Evolutionary conservation across 1,140 invertebrate genomes (phyloP), one percentile per base, ranked within the genome.

Genomic region (Zaprionus inermis): DNA sequence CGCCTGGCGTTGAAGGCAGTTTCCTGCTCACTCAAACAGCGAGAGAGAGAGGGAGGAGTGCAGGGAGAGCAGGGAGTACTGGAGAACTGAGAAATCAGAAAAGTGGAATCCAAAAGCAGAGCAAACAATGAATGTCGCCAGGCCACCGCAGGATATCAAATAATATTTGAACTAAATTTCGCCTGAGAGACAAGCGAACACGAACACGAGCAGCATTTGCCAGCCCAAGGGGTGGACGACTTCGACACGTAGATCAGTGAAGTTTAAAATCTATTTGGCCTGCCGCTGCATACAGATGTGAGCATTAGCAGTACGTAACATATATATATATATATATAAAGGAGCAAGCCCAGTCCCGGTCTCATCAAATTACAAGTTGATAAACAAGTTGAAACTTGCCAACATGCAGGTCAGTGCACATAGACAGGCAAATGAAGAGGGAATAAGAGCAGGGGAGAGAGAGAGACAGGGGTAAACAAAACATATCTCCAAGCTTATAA

Each of bases 151-250:
- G 81, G 73, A 85, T 85, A 85, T 80, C 81, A 78, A 84, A 85
- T 85, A 84, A 84, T 84, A 84, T 84, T 84, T 85, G 81, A 85
- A 70, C 78, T 76, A 51, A 66, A 69, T 76, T 79, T 83, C 72
- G 69, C 61, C 41, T 36, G 16, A 2, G 30, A 54, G 65, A 65
- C 41, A 32, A 16, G 6, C 20, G 30, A 58, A 52, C 28, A 38
- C 36, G 11, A 61, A 59, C 22, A 34, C 24, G 24, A 52, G 30
- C 38, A 28, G 24, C 24, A 24, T 1, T 4, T 2, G 22, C 22
- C 1, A 1, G 4, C 24, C 24, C 24, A 28, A 5, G 24, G 24
- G 22, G 22, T 24, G 22, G 24, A 5, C 3, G 18, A 52, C 60
- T 32, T 63, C 14, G 41, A 72, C 69, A 72, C 71, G 72, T 70